Percentiles rank a stretch among this genome's conserved stretches.
Evolutionary conservation across 2,113 vertebrate species (phyloP).

Genomic region (Aleadryas rufinucha): DNA sequence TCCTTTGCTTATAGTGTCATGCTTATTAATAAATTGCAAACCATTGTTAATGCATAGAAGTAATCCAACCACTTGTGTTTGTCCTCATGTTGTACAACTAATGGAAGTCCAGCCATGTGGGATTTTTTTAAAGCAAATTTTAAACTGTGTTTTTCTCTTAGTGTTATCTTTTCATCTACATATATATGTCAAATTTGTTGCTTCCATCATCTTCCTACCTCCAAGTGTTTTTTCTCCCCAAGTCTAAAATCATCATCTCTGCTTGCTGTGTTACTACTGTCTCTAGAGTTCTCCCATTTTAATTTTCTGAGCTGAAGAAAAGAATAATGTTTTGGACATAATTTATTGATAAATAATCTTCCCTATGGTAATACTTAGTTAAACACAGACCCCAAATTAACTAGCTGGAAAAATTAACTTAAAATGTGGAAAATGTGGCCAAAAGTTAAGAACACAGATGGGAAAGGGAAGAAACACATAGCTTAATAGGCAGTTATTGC

Average conservation of each 20-base stretch:
- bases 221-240: neutral
- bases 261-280: neutral
- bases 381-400: neutral
- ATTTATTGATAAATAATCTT: neutral
- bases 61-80: conserved; percentile 2
- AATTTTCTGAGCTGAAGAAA: neutral
- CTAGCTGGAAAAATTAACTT: neutral
- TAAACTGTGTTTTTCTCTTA: neutral
- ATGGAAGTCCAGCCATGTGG: neutral
- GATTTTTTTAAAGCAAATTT: neutral
- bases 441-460: neutral
- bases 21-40: neutral
- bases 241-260: neutral
- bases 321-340: neutral
- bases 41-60: neutral
- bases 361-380: neutral
- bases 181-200: neutral
- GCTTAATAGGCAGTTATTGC: neutral
- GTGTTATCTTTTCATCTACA: neutral
- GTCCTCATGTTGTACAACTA: neutral
- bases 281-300: neutral
- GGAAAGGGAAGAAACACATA: neutral
- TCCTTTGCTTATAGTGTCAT: neutral
- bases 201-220: neutral
- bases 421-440: neutral